Evolutionary conservation across 1,140 invertebrate genomes (phyloP).

Genomic region (Halictus rubicundus): DNA sequence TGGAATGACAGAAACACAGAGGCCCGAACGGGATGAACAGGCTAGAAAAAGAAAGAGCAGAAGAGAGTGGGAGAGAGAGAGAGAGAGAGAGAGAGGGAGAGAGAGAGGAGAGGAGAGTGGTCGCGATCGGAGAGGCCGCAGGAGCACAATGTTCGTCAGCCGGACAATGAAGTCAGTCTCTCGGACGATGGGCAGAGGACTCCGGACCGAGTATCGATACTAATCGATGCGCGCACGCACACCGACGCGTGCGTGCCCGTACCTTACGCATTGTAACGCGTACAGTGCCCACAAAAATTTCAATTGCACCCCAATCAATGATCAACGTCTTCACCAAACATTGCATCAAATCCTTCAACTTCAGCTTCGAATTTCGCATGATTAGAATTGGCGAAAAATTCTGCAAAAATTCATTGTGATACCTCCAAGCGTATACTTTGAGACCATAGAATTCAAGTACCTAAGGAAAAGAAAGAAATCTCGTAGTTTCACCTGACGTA

Average conservation of each 20-base stretch:
- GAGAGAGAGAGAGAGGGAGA: neutral
- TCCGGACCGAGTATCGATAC: conserved; percentile 62
- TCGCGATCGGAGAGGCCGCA: conserved; percentile 42
- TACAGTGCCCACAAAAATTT: conserved; percentile 26
- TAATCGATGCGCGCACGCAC: conserved; percentile 65
- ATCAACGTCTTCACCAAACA: too few species aligned
- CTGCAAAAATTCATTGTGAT: too few species aligned
- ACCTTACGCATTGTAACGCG: conserved; percentile 20
- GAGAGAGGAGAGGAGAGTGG: neutral
- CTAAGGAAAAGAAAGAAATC: too few species aligned
- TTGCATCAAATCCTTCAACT: too few species aligned
- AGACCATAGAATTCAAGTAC: too few species aligned
- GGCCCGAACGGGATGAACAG: neutral
- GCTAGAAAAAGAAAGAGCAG: neutral
- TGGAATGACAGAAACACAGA: conserved; percentile 57
- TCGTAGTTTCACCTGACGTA: too few species aligned
- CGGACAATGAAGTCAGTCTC: conserved; percentile 63
- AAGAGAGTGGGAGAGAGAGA: too few species aligned
- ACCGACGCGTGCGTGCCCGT: conserved; percentile 1
- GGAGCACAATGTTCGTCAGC: conserved; percentile 67
- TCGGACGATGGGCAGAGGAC: conserved; percentile 54
- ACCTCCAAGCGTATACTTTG: too few species aligned
- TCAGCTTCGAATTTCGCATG: too few species aligned
- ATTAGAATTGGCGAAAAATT: too few species aligned
- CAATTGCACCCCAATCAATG: too few species aligned